phyloP scores from a whole-genome alignment of 2,888 invertebrate species.

The Chelonus formosanus region DNA sequence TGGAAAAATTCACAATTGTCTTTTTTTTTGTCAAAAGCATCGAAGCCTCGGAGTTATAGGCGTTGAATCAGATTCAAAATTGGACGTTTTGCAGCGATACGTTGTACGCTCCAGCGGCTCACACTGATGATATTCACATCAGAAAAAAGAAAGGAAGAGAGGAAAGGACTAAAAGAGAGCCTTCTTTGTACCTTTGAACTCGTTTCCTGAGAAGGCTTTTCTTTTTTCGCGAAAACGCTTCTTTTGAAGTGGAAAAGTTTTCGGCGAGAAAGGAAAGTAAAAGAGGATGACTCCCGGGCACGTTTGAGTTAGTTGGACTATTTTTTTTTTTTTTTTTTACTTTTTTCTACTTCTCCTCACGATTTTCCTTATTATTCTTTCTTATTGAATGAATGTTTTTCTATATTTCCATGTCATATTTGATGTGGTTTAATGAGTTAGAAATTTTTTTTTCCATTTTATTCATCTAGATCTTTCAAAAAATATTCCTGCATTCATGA shows the following conservation, averaged over 20 bases:
- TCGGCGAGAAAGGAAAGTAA: conserved; percentile 17
- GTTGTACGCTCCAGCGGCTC: conserved; percentile 25
- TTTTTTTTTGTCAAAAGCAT: conserved; percentile 8
- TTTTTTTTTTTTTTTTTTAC: conserved; percentile 24
- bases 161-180: conserved; percentile 19
- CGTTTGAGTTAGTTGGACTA: conserved; percentile 31
- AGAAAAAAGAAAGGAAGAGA: conserved; percentile 32
- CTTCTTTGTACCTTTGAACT: conserved; percentile 35
- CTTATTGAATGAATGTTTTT: conserved; percentile 1
- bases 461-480: too few relatives aligned
- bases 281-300: conserved; percentile 29
- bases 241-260: conserved; percentile 35
- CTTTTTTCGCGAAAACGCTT: conserved; percentile 28
- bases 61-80: conserved; percentile 33
- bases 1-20: conserved; percentile 20
- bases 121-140: conserved; percentile 34
- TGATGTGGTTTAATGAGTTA: too few relatives aligned
- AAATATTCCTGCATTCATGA: too few relatives aligned
- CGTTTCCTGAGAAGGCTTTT: conserved; percentile 26
- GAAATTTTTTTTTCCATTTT: too few relatives aligned
- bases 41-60: conserved; percentile 6
- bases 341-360: conserved; percentile 11
- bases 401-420: background rate
- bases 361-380: conserved; percentile 9
- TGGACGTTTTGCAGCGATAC: conserved; percentile 30